These are phyloP conservation scores for Elaphurus davidianus DNA, from an alignment of 2,113 vertebrate species.

Conservation along the genomic window DNA sequence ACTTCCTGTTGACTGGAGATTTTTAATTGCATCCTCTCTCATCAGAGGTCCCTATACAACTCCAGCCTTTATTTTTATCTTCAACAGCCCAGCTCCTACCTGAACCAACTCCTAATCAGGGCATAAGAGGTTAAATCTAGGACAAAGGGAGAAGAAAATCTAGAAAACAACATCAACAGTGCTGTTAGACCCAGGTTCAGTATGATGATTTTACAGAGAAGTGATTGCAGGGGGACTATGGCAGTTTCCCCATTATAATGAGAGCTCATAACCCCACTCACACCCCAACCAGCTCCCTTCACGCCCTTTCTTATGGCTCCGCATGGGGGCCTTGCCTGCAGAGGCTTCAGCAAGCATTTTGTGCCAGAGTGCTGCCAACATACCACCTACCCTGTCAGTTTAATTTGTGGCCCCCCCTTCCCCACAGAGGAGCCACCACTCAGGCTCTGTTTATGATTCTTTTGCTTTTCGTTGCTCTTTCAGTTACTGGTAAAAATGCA, in stretches of 20 bases:
- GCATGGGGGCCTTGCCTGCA: not conserved
- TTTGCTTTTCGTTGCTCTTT: not conserved
- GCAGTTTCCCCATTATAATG: not conserved
- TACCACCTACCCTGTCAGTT: not conserved
- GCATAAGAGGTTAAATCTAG: not conserved
- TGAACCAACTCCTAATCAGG: not conserved
- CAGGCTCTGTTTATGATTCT: not conserved
- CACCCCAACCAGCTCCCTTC: not conserved
- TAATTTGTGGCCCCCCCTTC: not conserved
- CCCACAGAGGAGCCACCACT: not conserved
- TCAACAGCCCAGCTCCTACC: not conserved
- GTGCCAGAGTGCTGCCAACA: not conserved
- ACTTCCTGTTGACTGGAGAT: conserved; percentile 31
- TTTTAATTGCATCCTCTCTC: conserved; percentile 25
- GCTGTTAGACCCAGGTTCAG: not conserved
- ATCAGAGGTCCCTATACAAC: not conserved
- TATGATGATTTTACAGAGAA: not conserved
- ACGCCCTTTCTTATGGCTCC: no score
- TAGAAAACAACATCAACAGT: not conserved
- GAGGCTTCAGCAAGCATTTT: not conserved
- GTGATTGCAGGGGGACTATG: not conserved
- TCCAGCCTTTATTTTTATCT: conserved; percentile 34
- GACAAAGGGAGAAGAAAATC: not conserved
- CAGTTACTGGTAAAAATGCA: not conserved
- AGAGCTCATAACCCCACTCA: not conserved